phyloP scores from a whole-genome alignment of 2,113 vertebrate species.

The Megaptera novaeangliae region DNA sequence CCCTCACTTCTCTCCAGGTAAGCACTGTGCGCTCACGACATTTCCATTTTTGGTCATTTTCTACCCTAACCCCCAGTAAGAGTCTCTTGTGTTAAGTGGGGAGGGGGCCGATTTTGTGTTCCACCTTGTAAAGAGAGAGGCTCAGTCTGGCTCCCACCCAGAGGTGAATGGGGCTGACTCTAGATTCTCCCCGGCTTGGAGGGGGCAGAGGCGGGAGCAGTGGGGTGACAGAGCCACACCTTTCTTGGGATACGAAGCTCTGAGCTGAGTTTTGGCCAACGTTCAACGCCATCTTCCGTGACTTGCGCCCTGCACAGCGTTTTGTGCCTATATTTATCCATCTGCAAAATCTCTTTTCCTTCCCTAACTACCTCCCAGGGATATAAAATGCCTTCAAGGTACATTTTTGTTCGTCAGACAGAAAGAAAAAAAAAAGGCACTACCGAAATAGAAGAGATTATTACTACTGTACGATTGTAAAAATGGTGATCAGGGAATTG shows the following conservation, averaged over 20 bases:
- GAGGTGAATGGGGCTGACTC: neutral
- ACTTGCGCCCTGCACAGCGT: fast-evolving
- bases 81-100: neutral
- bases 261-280: neutral
- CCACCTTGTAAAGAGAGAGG: neutral
- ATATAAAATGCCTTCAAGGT: neutral
- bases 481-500: neutral
- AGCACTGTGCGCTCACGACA: too few species aligned
- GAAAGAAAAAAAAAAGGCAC: neutral
- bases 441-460: neutral
- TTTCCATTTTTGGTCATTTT: neutral
- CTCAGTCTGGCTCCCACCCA: neutral
- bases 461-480: neutral
- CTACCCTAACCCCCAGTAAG: neutral
- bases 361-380: neutral
- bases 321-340: neutral
- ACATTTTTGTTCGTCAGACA: neutral
- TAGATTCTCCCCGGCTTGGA: too few species aligned
- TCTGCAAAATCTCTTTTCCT: neutral
- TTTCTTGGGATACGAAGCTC: fast-evolving
- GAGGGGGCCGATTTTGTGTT: neutral
- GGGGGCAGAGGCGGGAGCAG: fast-evolving
- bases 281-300: fast-evolving
- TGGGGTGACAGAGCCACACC: too few species aligned
- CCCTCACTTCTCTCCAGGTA: neutral